Evolutionary conservation across 2,888 invertebrate genomes (phyloP).

Genomic region (Eucriotettix oculatus): DNA sequence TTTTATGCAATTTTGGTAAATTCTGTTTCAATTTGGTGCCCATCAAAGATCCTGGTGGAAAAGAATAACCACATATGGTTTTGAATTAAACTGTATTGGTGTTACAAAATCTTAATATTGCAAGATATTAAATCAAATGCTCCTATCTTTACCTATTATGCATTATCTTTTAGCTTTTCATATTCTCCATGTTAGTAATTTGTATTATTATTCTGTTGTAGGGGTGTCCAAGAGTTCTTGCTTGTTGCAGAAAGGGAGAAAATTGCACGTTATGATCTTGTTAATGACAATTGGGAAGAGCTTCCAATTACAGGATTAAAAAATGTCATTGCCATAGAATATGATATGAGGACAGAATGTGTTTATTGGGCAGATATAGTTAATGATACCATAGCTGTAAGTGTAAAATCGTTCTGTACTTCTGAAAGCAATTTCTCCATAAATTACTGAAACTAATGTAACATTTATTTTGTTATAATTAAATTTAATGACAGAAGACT

Average conservation of each 20-base stretch:
- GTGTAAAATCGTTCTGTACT: slow-evolving; percentile 5
- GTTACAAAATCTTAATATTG: too few relatives aligned
- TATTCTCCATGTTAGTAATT: not conserved
- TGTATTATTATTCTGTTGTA: slow-evolving; percentile 12
- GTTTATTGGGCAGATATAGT: slow-evolving; percentile 81
- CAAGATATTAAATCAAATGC: too few relatives aligned
- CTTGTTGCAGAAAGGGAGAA: slow-evolving; percentile 61
- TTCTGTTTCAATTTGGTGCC: too few relatives aligned
- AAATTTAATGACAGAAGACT: too few relatives aligned
- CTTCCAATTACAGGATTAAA: slow-evolving; percentile 53
- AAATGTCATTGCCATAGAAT: slow-evolving; percentile 76
- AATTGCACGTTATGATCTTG: slow-evolving; percentile 54
- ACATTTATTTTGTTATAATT: too few relatives aligned
- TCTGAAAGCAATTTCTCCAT: too few relatives aligned
- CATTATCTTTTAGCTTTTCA: not conserved
- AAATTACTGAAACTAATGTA: too few relatives aligned
- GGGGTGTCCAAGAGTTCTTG: slow-evolving; percentile 55
- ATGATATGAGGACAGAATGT: slow-evolving; percentile 67
- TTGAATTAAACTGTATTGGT: too few relatives aligned
- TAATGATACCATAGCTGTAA: slow-evolving; percentile 51
- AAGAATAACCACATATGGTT: too few relatives aligned
- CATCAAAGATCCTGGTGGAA: too few relatives aligned
- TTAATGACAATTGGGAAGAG: slow-evolving; percentile 35
- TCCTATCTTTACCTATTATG: too few relatives aligned
- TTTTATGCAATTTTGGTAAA: too few relatives aligned